A percentile compares a stretch with the other conserved stretches of the same genome.
Evolutionary conservation across 2,113 vertebrate genomes (phyloP).

Genomic region (Thinocorus orbignyianus): DNA sequence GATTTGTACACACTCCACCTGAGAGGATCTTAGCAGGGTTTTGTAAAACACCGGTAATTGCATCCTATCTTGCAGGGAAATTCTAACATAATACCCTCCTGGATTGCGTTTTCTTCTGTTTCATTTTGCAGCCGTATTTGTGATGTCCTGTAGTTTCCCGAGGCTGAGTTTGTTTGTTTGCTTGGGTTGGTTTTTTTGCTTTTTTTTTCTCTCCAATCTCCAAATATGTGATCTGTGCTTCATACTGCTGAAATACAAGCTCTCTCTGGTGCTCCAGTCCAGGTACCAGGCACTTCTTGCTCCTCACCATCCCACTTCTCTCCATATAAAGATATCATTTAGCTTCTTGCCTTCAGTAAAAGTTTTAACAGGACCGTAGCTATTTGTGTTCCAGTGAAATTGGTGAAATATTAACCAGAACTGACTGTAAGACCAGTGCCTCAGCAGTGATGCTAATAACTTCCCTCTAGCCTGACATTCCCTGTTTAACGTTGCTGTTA

Average conservation of each 20-base stretch:
- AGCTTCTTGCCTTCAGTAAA: not conserved
- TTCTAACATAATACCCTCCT: not conserved
- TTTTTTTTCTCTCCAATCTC: not conserved
- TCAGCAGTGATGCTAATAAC: constrained; percentile 1
- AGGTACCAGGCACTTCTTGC: not conserved
- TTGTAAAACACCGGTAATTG: not conserved
- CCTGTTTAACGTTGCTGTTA: not conserved
- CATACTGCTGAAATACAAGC: not conserved
- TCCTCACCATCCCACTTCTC: not conserved
- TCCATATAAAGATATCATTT: not conserved
- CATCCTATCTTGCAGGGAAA: not conserved
- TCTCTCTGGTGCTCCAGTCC: not conserved
- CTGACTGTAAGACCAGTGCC: not conserved
- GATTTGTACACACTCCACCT: not conserved
- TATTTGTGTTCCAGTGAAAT: not conserved
- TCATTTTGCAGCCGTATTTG: not conserved
- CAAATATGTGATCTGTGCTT: accelerated
- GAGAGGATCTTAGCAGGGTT: not conserved
- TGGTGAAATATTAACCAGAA: not conserved
- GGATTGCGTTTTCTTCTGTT: not conserved
- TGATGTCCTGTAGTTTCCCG: not conserved
- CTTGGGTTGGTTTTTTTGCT: not conserved
- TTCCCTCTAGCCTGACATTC: not conserved
- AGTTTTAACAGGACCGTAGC: not conserved
- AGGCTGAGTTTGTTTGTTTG: not conserved